Evolutionary conservation across 2,113 vertebrate genomes (phyloP).

Genomic region (Hippocampus zosterae): DNA sequence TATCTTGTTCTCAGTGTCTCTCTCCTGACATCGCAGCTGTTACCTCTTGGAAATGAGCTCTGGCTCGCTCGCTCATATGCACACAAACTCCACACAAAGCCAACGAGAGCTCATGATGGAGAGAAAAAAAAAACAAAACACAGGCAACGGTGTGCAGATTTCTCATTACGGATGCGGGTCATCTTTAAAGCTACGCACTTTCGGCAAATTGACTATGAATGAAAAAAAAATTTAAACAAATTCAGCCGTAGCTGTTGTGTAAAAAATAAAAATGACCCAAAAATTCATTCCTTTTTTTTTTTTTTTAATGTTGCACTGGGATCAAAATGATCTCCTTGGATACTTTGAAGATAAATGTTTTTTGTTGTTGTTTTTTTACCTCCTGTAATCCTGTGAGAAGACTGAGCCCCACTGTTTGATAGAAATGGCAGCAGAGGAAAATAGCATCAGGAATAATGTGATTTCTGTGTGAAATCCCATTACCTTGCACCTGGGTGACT

Average conservation of each 20-base stretch:
- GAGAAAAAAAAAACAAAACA: not conserved
- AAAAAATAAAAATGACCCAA: no score
- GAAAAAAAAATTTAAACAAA: no score
- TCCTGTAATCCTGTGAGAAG: not conserved
- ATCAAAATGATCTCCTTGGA: not conserved
- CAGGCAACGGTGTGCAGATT: not conserved
- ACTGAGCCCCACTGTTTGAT: not conserved
- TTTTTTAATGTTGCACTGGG: not conserved
- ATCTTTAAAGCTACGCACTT: not conserved
- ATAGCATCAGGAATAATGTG: slow-evolving; percentile 19
- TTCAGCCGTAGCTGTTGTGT: no score
- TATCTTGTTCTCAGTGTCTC: slow-evolving; percentile 13
- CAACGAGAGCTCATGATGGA: not conserved
- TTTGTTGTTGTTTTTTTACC: not conserved
- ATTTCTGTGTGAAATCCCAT: slow-evolving; percentile 25
- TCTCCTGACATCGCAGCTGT: slow-evolving; percentile 29
- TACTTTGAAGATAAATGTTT: not conserved
- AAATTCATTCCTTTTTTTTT: not conserved
- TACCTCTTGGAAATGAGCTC: slow-evolving; percentile 26
- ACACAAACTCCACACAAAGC: not conserved
- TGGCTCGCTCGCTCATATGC: slow-evolving; percentile 3
- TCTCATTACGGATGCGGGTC: not conserved
- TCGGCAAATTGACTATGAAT: not conserved
- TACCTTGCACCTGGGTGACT: slow-evolving; percentile 22
- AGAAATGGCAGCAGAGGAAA: slow-evolving; percentile 13